phyloP scores from a whole-genome alignment of 53 echinoderm and acorn worm species.

The Glandiceps talaboti region DNA sequence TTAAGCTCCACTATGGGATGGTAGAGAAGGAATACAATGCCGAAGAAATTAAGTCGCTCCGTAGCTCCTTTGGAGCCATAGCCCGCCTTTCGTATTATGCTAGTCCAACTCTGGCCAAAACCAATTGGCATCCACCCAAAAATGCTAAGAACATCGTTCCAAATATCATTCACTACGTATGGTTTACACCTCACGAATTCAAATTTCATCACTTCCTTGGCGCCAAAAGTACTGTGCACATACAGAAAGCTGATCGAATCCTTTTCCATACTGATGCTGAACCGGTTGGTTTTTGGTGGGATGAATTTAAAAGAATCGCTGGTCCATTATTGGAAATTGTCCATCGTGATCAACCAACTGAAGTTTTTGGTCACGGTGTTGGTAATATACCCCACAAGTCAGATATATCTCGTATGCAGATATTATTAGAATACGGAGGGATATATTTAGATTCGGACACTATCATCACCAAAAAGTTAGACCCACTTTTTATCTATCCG shows the following conservation, averaged over 20 bases:
- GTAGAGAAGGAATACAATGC: neutral
- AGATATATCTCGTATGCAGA: constrained; percentile 7
- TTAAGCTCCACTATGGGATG: neutral
- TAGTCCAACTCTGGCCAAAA: neutral
- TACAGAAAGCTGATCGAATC: constrained; percentile 14
- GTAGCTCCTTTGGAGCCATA: neutral
- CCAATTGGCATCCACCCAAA: neutral
- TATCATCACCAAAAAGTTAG: constrained; percentile 5
- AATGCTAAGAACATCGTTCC: constrained; percentile 7
- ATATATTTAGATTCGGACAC: constrained; percentile 12
- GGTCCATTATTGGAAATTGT: neutral
- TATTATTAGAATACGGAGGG: constrained; percentile 5
- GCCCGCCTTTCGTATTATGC: neutral
- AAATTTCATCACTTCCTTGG: constrained; percentile 8
- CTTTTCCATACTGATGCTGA: constrained; percentile 8
- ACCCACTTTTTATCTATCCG: constrained; percentile 1
- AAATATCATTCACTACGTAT: constrained; percentile 12
- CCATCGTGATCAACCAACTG: neutral
- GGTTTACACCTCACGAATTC: constrained; percentile 8
- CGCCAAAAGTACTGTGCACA: neutral
- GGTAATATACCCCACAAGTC: constrained; percentile 1
- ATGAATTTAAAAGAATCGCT: constrained; percentile 1
- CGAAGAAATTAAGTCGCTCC: neutral
- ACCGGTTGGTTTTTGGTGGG: constrained; percentile 8
- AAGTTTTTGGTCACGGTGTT: neutral